phyloP scores from a whole-genome alignment of 2,113 vertebrate genomes.

The Chaetodon trifascialis region DNA sequence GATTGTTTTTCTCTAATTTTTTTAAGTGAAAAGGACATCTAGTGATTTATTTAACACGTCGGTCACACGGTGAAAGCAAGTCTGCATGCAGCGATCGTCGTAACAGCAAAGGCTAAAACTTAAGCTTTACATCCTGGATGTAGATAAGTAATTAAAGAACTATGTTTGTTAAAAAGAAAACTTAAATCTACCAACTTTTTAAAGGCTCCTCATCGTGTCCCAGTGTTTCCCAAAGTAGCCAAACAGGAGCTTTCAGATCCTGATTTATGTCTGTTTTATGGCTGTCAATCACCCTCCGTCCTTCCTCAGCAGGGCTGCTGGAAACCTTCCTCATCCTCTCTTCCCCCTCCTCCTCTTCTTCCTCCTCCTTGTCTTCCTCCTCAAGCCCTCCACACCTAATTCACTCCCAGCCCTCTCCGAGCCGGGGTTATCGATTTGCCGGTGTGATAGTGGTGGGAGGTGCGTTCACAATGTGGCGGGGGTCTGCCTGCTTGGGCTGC shows the following conservation, averaged over 20 bases:
- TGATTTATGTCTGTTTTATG: conserved; percentile 3
- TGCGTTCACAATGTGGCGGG: conserved; percentile 72
- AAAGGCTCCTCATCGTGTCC: background rate
- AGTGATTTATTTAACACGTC: background rate
- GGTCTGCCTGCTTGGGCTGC: conserved; percentile 73
- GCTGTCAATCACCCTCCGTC: conserved; percentile 49
- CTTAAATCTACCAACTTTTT: too few relatives aligned
- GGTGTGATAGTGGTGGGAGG: conserved; percentile 73
- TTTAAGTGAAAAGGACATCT: too few relatives aligned
- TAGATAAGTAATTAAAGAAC: too few relatives aligned
- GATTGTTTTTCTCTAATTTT: too few relatives aligned
- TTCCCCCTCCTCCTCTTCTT: conserved; percentile 28
- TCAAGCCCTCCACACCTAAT: conserved; percentile 24
- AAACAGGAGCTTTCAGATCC: background rate
- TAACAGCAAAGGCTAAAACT: background rate
- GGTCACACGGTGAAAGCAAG: too few relatives aligned
- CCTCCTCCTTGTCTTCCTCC: conserved; percentile 41
- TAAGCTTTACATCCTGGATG: too few relatives aligned
- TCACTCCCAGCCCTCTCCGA: conserved; percentile 43
- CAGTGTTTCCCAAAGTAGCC: background rate
- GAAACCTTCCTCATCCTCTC: conserved; percentile 55
- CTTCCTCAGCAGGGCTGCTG: conserved; percentile 37
- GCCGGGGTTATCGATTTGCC: conserved; percentile 73
- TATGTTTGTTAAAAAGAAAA: too few relatives aligned
- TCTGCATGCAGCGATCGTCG: background rate